Evolutionary conservation across 2,888 invertebrate species (phyloP), one percentile per base, ranked within the genome.

Genomic region (Cosmorhoe ocellata): DNA sequence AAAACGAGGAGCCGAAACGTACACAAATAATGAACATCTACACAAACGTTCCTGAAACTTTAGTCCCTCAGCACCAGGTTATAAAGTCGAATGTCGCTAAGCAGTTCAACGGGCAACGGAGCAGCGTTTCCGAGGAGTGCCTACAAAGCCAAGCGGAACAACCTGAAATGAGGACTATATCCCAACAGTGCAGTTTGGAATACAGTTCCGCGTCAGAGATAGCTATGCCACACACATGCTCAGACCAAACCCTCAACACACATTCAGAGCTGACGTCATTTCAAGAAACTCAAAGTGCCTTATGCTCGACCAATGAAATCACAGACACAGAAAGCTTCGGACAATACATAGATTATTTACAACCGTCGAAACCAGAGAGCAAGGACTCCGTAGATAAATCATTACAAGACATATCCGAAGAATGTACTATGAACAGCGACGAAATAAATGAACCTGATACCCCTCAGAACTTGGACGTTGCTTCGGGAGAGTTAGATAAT

Each of bases 171-270:
- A 83, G 93, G 14, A 93, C 93, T 0, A 93, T 94, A 22, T 94
- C 94, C 0, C 94, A 94, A 62, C 94, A 94, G 59, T 94, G 94
- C 63, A 94, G 94, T 51, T 79, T 94, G 37, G 94, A 94, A 66
- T 94, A 94, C 65, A 93, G 93, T 56, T 93, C 94, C 0, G 92
- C 92, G 0, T 91, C 91, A 0, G 90, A 91, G 73, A 87, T 86
- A 58, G 91, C 91, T 0, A 81, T 91, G 74, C 91, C 91, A 0
- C 84, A 90, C 56, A 88, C 91, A 0, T 90, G 86, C 56, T 91
- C 91, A 0, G 91, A 91, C 31, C 90, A 89, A 69, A 90, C 90
- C 0, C 55, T 91, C 10, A 88, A 91, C 64, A 90, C 90, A 0
- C 90, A 86, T 57, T 90, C 91, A 1, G 90, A 91, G 66, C 58